Evolutionary conservation across 2,888 invertebrate species (phyloP).

Genomic region (Drosophila peninsularis): DNA sequence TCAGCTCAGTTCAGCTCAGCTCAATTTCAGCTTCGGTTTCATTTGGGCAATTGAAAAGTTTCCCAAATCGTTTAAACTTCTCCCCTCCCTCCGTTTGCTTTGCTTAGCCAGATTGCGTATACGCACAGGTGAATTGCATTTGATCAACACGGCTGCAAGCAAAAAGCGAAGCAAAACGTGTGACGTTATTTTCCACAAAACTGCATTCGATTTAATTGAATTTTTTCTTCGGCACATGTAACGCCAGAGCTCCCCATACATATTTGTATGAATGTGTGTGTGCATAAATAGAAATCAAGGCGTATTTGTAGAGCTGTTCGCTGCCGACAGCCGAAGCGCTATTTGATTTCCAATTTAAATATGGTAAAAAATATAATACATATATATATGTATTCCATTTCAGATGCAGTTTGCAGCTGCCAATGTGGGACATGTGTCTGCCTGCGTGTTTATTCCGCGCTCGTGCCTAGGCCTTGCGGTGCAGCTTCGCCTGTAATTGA

Average conservation of each 20-base stretch:
- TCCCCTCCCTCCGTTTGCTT: neutral
- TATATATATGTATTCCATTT: constrained; percentile 29
- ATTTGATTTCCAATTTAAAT: constrained; percentile 68
- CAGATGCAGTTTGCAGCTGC: constrained; percentile 44
- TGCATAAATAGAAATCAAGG: constrained; percentile 6
- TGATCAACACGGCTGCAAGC: constrained; percentile 4
- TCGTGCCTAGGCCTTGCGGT: constrained; percentile 20
- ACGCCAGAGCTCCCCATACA: constrained; percentile 27
- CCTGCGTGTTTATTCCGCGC: neutral
- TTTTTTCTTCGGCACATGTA: constrained; percentile 27
- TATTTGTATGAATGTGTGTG: neutral
- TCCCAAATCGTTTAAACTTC: constrained; percentile 43
- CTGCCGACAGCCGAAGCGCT: constrained; percentile 38
- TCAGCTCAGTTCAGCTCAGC: constrained; percentile 17
- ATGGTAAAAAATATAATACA: constrained; percentile 25
- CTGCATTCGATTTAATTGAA: constrained; percentile 52
- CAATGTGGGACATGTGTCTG: neutral
- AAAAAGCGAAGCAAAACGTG: neutral
- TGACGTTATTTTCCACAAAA: constrained; percentile 23
- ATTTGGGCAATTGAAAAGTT: constrained; percentile 70
- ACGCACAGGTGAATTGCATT: constrained; percentile 51
- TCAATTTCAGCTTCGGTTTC: constrained; percentile 40
- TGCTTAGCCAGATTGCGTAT: constrained; percentile 42
- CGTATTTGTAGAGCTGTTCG: constrained; percentile 17
- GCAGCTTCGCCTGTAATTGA: constrained; percentile 57